A percentile compares a stretch with the other conserved stretches of the same genome.
phyloP scores from a whole-genome alignment of 64 coral and sea anemone species.

The Pachyseris speciosa region DNA sequence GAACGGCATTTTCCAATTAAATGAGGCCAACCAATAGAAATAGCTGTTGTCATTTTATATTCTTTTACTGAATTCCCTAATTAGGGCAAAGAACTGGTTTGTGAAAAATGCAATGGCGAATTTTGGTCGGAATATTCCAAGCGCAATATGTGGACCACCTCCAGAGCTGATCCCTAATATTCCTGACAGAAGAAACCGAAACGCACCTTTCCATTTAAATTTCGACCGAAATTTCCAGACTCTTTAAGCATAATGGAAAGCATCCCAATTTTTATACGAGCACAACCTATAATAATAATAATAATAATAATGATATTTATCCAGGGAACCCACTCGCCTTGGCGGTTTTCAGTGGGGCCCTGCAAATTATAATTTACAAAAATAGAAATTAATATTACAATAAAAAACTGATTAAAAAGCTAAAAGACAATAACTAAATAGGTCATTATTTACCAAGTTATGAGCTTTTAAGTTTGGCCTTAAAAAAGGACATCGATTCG shows the following conservation, averaged over 20 bases:
- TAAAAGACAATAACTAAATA: no score
- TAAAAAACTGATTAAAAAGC: no score
- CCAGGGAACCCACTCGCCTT: no score
- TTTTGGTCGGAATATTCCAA: background rate
- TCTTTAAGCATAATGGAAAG: background rate
- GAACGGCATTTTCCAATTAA: background rate
- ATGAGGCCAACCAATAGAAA: background rate
- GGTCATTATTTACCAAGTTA: no score
- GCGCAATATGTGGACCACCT: conserved; percentile 1
- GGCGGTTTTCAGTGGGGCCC: no score
- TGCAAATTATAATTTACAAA: no score
- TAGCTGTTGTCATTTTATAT: background rate
- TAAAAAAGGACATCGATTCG: no score
- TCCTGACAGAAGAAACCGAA: background rate
- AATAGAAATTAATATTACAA: no score
- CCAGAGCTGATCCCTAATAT: conserved; percentile 9
- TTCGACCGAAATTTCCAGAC: background rate
- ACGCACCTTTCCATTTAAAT: background rate
- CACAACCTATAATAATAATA: no score
- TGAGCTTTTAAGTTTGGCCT: no score
- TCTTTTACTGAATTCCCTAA: background rate
- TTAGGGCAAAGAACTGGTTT: conserved; percentile 3
- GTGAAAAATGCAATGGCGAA: background rate
- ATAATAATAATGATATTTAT: no score
- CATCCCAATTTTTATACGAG: no score